Base-by-base conservation (phyloP, 2,888 invertebrate genomes). In the Minunthozetes semirufus region DNA sequence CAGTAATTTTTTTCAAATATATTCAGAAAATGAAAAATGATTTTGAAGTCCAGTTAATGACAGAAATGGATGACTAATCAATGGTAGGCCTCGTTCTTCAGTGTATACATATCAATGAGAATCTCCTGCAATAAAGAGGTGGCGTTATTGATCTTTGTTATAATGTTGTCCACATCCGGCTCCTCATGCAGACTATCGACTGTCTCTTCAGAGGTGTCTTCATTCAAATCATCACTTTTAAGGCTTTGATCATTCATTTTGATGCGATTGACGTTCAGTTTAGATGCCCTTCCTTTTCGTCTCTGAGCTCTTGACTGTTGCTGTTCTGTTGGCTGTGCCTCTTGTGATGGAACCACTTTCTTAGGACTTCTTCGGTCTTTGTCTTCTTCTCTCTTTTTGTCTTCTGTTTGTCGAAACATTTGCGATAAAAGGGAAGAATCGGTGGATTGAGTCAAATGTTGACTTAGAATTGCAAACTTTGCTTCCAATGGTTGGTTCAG, bases 91-190 rank as follows among this genome's bases (percentile, higher is more conserved):
- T 70, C 48, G 38, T 72, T 72, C 59, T 59, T 72, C 2, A 72
- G 22, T 17, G 72, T 56, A n/a, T 59, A 72, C 73, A 73, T 73
- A 22, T 73, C 73, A 8, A 72, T 33, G 15, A 75, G 53, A 27
- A 75, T 75, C 42, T 75, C 75, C 29, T 75, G 75, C 22, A 75
- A 59, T 1, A 75, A 4, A 25, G 27, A 33, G 38, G 75, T 75
- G 2, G 71, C 75, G 17, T n/a, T 59, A 72, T 72, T 56, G 27
- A 75, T 66, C 19, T 75, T 75, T 3, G 27, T 75, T 9, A 75
- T 48, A 17, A 74, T 70, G n/a, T 46, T 70, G 70, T 70, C 70
- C 27, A 70, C 70, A 8, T 70, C 46, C 4, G 46, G 46, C 46
- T 70, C 70, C 25, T 42, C 42, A 15, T 22, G 15, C 17, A 17